These are phyloP conservation scores for Corythucha ciliata DNA, from an alignment of 2,888 invertebrate genomes.

Conservation along the genomic window DNA sequence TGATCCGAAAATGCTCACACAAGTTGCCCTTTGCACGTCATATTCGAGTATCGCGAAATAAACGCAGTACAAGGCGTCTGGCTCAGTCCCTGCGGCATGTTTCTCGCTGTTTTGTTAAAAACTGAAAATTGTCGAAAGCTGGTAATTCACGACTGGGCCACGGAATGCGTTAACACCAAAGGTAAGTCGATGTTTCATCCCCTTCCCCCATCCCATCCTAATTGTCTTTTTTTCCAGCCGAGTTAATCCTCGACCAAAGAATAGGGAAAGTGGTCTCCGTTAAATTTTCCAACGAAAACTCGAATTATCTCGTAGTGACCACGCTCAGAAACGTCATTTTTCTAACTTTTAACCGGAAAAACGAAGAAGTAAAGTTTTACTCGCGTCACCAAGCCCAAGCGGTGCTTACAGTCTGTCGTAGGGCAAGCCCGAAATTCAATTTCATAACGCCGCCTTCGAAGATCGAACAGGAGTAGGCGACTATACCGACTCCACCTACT, in stretches of 20 bases:
- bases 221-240: constrained; percentile 3
- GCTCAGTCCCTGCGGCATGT: constrained; percentile 19
- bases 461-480: constrained; percentile 11
- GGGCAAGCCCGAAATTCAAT: constrained; percentile 1
- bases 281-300: constrained; percentile 16
- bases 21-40: constrained; percentile 17
- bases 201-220: not conserved
- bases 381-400: too few relatives aligned
- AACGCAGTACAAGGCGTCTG: constrained; percentile 7
- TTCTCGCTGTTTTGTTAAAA: not conserved
- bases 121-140: constrained; percentile 9
- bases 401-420: too few relatives aligned
- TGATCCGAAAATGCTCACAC: not conserved
- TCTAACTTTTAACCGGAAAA: not conserved
- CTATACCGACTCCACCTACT: constrained; percentile 16
- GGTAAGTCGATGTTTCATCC: not conserved
- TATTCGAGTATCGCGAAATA: constrained; percentile 13
- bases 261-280: constrained; percentile 4
- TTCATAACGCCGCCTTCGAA: constrained; percentile 14
- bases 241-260: constrained; percentile 4
- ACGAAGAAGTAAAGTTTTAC: constrained; percentile 7
- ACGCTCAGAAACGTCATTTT: constrained; percentile 13
- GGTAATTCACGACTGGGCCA: constrained; percentile 15
- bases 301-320: constrained; percentile 18
- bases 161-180: constrained; percentile 5